phyloP scores from a whole-genome alignment of 2,888 invertebrate genomes.

The Orthonevra nobilis region DNA sequence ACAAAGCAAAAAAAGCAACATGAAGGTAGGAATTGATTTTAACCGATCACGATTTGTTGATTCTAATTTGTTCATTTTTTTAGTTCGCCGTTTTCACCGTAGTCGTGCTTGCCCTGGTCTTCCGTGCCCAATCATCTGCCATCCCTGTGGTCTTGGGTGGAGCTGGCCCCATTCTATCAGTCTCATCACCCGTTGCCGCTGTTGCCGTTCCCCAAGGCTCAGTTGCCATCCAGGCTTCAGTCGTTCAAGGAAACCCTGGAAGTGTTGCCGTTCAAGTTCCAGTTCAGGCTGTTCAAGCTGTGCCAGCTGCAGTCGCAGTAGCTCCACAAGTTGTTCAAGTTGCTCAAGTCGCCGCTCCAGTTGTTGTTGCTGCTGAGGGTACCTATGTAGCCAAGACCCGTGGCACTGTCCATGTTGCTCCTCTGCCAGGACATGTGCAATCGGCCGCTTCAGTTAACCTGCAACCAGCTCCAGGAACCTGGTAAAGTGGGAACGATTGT shows the following conservation, averaged over 20 bases:
- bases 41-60: too few relatives aligned
- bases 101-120: slow-evolving; percentile 59
- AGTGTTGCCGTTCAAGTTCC: slow-evolving; percentile 18
- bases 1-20: slow-evolving; percentile 49
- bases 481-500: slow-evolving; percentile 18
- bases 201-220: slow-evolving; percentile 24
- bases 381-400: slow-evolving; percentile 63
- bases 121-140: slow-evolving; percentile 42
- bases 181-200: slow-evolving; percentile 31
- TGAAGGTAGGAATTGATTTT: slow-evolving; percentile 38
- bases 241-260: slow-evolving; percentile 3
- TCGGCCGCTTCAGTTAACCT: slow-evolving; percentile 60
- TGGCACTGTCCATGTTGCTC: slow-evolving; percentile 58
- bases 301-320: slow-evolving; percentile 23
- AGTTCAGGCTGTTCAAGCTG: slow-evolving; percentile 20
- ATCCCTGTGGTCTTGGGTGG: slow-evolving; percentile 32
- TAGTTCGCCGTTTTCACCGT: slow-evolving; percentile 61
- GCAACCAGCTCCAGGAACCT: slow-evolving; percentile 62
- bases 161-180: slow-evolving; percentile 34
- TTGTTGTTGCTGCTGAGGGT: slow-evolving; percentile 52
- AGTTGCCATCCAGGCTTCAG: slow-evolving; percentile 28
- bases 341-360: slow-evolving; percentile 20
- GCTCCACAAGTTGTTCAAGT: slow-evolving; percentile 8
- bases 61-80: not conserved
- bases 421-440: slow-evolving; percentile 54